Evolutionary conservation across 37 sponge, comb jelly and placozoan species (phyloP).

Genomic region (Mnemiopsis leidyi): DNA sequence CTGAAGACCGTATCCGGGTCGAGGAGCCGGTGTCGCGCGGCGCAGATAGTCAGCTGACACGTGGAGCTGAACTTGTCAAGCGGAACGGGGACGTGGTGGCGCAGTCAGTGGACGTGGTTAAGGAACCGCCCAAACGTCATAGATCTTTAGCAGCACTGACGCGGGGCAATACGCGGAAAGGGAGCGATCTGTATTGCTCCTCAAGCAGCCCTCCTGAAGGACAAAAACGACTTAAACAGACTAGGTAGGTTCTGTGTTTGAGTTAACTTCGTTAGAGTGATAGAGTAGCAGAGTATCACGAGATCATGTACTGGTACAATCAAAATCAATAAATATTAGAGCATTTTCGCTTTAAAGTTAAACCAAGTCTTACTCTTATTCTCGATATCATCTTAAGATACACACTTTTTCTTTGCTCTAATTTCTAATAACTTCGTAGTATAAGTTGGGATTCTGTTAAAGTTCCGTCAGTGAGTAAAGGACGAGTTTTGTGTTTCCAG

Average conservation of each 20-base stretch:
- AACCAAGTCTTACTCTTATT: too few relatives aligned
- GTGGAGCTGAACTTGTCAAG: background rate
- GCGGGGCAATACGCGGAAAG: background rate
- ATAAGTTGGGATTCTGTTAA: conserved; percentile 50
- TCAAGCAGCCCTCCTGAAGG: background rate
- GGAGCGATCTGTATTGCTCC: background rate
- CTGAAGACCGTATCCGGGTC: background rate
- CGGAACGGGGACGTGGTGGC: background rate
- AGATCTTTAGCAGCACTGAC: background rate
- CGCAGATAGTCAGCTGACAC: background rate
- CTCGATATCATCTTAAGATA: too few relatives aligned
- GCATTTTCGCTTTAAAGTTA: too few relatives aligned
- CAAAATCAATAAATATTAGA: too few relatives aligned
- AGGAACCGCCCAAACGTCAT: background rate
- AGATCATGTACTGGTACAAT: too few relatives aligned
- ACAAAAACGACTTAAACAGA: conserved; percentile 16
- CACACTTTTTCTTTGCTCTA: background rate
- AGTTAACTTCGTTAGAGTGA: too few relatives aligned
- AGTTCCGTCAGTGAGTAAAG: background rate
- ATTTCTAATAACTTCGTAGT: background rate
- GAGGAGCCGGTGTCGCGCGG: background rate
- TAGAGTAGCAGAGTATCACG: too few relatives aligned
- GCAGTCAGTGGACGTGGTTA: background rate
- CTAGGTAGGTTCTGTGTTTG: conserved; percentile 24
- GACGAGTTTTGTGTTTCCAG: background rate